Base-by-base conservation (phyloP, 1,140 invertebrate species). In the Ostrea edulis region DNA sequence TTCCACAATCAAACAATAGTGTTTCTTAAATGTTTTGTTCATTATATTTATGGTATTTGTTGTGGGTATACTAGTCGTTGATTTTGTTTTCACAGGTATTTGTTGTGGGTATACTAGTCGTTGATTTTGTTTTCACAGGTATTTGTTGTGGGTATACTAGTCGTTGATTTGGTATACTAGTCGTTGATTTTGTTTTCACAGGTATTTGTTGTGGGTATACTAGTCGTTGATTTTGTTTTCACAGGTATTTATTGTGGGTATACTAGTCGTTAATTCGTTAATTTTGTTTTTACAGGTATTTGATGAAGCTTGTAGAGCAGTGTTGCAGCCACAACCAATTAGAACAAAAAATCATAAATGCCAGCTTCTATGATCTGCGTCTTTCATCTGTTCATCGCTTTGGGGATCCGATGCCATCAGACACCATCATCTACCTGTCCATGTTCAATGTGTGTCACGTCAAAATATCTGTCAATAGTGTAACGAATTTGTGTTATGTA, bases 271-370 rank as follows among this genome's bases (percentile, higher is more conserved):
- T 81, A 81, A 12, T 11, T 22, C n/a, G n/a, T n/a, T n/a, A n/a
- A n/a, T n/a, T 81, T 81, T 81, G 22, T 44, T 52, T 52, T 83
- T 88, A 53, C 95, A 98, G 97, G 98, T 99, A 81, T 99, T 99
- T 96, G 98, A 99, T 93, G 98, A 99, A 96, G 98, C 98, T 51
- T 98, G 99, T 51, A 96, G 98, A 92, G 98, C 98, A 77, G 98
- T 99, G 82, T 96, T 99, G 92, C 96, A 98, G 96, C 98, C 98
- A 44, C 94, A 94, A 83, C 93, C 94, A 83, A 88, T 93, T 55
- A 91, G 92, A 88, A 88, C 90, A 82, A 90, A 92, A 88, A 91
- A 92, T 84, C 90, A 90, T 52, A 91, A 92, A 86, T 93, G 92
- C 89, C 85, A 85, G 29, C 84, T 92, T 54, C 91, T 93, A 68